phyloP scores from a whole-genome alignment of 1,140 invertebrate genomes.

The Diorhabda elongata region DNA sequence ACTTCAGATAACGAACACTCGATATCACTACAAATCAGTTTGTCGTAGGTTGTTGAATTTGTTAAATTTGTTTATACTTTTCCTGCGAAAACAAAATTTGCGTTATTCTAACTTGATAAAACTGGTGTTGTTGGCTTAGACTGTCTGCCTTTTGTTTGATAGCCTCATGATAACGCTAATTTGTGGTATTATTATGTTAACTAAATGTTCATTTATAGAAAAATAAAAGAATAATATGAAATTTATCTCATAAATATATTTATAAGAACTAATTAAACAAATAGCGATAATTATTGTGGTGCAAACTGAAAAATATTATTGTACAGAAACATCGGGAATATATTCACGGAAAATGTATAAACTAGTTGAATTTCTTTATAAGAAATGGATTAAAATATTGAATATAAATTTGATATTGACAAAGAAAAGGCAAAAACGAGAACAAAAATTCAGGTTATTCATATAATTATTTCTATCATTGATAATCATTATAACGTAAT shows the following conservation, averaged over 20 bases:
- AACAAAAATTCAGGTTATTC: no score
- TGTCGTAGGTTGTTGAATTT: constrained; percentile 14
- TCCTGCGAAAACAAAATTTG: constrained; percentile 11
- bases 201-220: background rate
- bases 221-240: background rate
- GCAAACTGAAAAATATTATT: no score
- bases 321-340: no score
- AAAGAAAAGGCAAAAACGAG: no score
- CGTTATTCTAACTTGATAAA: constrained; percentile 10
- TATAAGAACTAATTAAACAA: background rate
- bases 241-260: background rate
- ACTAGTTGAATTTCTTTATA: no score
- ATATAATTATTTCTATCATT: no score
- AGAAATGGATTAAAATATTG: no score
- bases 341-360: no score
- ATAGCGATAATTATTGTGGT: background rate
- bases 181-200: constrained; percentile 6
- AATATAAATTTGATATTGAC: no score
- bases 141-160: constrained; percentile 13
- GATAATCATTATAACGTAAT: no score
- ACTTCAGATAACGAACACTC: no score
- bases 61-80: constrained; percentile 7
- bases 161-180: constrained; percentile 10
- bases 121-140: constrained; percentile 15
- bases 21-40: background rate